phyloP scores from a whole-genome alignment of 2,888 invertebrate genomes.

The Unio delphinus region DNA sequence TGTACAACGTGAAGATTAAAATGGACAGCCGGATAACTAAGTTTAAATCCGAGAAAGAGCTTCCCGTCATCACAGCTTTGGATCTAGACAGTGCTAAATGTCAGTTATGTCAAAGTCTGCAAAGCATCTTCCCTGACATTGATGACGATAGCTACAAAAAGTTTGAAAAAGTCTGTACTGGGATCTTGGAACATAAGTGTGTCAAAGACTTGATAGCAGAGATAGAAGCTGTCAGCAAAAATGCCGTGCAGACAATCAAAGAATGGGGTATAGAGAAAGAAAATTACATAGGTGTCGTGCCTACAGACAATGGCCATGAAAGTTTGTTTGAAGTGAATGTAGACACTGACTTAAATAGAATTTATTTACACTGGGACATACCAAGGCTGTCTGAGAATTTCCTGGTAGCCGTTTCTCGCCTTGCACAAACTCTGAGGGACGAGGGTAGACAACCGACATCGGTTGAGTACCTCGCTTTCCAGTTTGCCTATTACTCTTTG shows the following conservation, averaged over 20 bases:
- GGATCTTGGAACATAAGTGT: conserved; percentile 18
- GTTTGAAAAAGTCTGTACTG: conserved; percentile 16
- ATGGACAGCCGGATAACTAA: conserved; percentile 13
- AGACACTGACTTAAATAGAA: conserved; percentile 23
- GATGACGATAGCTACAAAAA: conserved; percentile 9
- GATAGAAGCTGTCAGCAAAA: not conserved
- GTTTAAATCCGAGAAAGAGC: conserved; percentile 30
- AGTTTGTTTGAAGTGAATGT: conserved; percentile 15
- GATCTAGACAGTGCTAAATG: conserved; percentile 7
- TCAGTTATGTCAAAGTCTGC: conserved; percentile 13
- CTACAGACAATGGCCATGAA: conserved; percentile 12
- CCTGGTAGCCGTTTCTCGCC: conserved; percentile 23
- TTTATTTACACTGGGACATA: conserved; percentile 34
- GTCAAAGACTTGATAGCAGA: conserved; percentile 17
- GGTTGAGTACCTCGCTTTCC: conserved; percentile 35
- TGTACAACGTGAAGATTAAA: conserved; percentile 42
- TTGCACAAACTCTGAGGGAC: conserved; percentile 28
- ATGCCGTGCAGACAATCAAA: conserved; percentile 6
- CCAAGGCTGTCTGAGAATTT: conserved; percentile 19
- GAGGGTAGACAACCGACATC: conserved; percentile 35
- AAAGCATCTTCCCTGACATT: conserved; percentile 24
- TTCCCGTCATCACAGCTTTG: conserved; percentile 23
- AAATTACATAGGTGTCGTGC: conserved; percentile 31
- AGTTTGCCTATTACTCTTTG: conserved; percentile 32
- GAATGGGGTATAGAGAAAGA: conserved; percentile 33